These are phyloP conservation scores for Trypoxylus dichotomus DNA, from an alignment of 1,140 invertebrate genomes.

Conservation along the genomic window DNA sequence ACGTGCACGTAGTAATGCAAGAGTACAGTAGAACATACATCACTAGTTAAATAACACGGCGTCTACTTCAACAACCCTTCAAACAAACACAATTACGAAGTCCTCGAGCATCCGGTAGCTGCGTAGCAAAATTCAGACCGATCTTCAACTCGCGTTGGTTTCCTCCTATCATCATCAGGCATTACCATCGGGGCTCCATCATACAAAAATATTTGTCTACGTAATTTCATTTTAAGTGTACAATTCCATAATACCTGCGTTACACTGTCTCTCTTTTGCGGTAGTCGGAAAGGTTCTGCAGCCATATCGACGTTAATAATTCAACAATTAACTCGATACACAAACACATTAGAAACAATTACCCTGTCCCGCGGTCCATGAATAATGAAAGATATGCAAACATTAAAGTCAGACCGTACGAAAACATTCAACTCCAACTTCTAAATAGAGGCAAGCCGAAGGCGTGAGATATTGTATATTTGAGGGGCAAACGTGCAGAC, in stretches of 20 bases:
- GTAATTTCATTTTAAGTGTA: slow-evolving; percentile 11
- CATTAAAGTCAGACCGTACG: slow-evolving; percentile 22
- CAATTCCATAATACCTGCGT: background rate
- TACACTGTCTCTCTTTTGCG: background rate
- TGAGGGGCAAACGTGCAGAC: slow-evolving; percentile 37
- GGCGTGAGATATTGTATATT: slow-evolving; percentile 46
- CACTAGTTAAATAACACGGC: slow-evolving; percentile 19
- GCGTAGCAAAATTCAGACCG: background rate
- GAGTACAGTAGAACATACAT: background rate
- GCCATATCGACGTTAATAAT: slow-evolving; percentile 28
- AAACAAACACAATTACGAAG: slow-evolving; percentile 22
- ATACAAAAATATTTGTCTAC: background rate
- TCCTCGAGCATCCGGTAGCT: background rate
- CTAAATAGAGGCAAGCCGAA: slow-evolving; percentile 40
- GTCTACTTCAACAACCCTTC: slow-evolving; percentile 22
- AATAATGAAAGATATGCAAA: slow-evolving; percentile 31
- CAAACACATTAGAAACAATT: slow-evolving; percentile 31
- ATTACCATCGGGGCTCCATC: background rate
- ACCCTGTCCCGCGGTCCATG: slow-evolving; percentile 16
- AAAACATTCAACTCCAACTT: slow-evolving; percentile 33
- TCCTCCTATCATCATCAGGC: background rate
- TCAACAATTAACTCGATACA: slow-evolving; percentile 31
- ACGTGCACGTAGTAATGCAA: background rate
- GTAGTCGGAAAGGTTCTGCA: background rate
- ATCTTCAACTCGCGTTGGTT: background rate